Evolutionary conservation across 1,140 invertebrate genomes (phyloP), one percentile per base, ranked within the genome.

Genomic region (Monomorium pharaonis): DNA sequence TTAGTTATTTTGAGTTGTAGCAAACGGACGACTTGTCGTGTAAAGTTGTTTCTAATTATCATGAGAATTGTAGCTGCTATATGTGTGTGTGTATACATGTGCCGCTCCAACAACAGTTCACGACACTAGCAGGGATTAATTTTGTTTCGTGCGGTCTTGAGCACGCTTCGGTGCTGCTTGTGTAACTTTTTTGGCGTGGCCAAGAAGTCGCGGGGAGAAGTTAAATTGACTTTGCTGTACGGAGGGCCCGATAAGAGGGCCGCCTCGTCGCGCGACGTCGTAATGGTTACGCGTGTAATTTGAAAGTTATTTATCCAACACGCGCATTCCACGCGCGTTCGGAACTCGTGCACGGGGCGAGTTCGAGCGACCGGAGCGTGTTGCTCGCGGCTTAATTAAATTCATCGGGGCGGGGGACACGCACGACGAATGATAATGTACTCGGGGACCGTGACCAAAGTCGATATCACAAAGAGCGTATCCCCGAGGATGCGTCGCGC

Each of bases 371-470:
- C 62, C n/a, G n/a, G n/a, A 42, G 30, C 62, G 62, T 27, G 62
- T 56, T 37, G 85, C 78, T 75, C 75, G 80, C 58, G 81, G 76
- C 76, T 89, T 87, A 89, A 89, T 90, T 90, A 90, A 90, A 90
- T 90, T 85, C 75, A 76, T 70, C 56, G 16, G 21, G 27, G 42
- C 42, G 54, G 21, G 21, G 47, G 69, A 86, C 74, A 65, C 83
- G 85, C 70, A 75, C 58, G 18, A 84, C 54, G 58, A 60, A 70
- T 54, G 88, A 88, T 90, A 89, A 89, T 90, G 89, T 69, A 58
- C 56, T 70, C 30, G n/a, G 83, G 27, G 27, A 58, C 74, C 88
- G 72, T 74, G 89, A 80, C 83, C 83, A 83, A 69, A 75, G 84
- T 65, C 86, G 90, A 88, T 92, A 86, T 86, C 87, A 75, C 86